Base-by-base conservation (phyloP, 2,113 vertebrate genomes). In the Castor canadensis region DNA sequence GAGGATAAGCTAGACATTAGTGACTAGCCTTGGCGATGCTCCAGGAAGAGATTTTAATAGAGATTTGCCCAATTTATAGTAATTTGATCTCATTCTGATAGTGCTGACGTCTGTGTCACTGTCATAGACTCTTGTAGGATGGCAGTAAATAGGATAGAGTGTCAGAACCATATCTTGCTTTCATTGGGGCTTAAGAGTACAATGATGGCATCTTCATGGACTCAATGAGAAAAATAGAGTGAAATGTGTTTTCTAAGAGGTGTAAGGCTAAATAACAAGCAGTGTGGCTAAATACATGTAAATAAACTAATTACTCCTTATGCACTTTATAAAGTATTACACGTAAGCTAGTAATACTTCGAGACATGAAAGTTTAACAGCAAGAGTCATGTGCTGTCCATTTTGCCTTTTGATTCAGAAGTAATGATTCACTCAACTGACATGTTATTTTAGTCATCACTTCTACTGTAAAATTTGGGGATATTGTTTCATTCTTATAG, bases 401-500 rank as follows among this genome's bases (percentile, higher is more conserved):
- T 60, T 95, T 30, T 90, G 35, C 2, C 43, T 91, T 95, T 84
- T 62, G 28, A 80, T 83, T 96, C 79, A 10, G 11, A 94, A 64
- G 32, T 40, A 30, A 52, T 91, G 40, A 92, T 64, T 91, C 86
- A 83, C 28, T 94, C 60, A 84, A 88, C 32, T 88, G 19, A 52
- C 49, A 81, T 91, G 43, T 89, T 93, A 76, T 64, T 52, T 95
- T 93, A 80, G 69, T 91, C 80, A 56, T 90, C 69, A 81, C 84
- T 95, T 94, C 19, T 40, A 62, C 19, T 83, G 38, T 12, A 95
- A 8, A 72, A 49, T 84, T 93, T 75, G 71, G 58, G 32, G 10
- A 26, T 92, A 81, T 66, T 24, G 64, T 93, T 94, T 94, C 20
- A 60, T 52, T 91, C 16, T 93, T 93, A 73, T 79, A 88, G 69